These are phyloP conservation scores for Cheiracanthium punctorium DNA, from an alignment of 2,888 invertebrate genomes.

Conservation along the genomic window DNA sequence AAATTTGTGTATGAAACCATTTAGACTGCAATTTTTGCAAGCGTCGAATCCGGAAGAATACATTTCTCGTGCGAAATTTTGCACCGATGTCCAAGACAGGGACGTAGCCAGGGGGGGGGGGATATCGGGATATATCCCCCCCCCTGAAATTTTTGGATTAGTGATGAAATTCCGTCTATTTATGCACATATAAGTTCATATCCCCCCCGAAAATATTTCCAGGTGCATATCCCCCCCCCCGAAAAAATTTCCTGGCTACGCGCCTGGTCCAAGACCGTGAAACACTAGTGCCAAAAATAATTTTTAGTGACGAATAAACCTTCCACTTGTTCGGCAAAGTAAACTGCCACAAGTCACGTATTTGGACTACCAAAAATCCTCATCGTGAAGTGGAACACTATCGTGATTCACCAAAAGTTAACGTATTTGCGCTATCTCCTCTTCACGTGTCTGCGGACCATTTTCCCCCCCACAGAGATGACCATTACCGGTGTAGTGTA, in stretches of 20 bases:
- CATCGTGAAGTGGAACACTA: constrained; percentile 7
- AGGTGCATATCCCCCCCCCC: too few relatives aligned
- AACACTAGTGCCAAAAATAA: too few relatives aligned
- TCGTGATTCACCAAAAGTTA: constrained; percentile 52
- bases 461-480: constrained; percentile 46
- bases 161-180: too few relatives aligned
- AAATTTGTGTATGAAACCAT: constrained; percentile 14
- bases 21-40: not conserved
- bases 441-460: constrained; percentile 29
- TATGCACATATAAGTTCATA: too few relatives aligned
- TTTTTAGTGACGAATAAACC: not conserved
- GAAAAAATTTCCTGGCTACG: too few relatives aligned
- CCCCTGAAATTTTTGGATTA: too few relatives aligned
- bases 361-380: not conserved
- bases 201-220: too few relatives aligned
- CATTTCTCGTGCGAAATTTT: not conserved
- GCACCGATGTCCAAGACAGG: too few relatives aligned
- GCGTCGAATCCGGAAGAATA: not conserved
- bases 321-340: not conserved
- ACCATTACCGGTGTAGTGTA: constrained; percentile 52
- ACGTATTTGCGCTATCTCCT: constrained; percentile 53
- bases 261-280: too few relatives aligned
- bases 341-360: constrained; percentile 4
- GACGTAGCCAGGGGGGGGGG: too few relatives aligned
- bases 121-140: too few relatives aligned